Conservation (phyloP, 2,797 vertebrate species). For the Netta rufina region DNA sequence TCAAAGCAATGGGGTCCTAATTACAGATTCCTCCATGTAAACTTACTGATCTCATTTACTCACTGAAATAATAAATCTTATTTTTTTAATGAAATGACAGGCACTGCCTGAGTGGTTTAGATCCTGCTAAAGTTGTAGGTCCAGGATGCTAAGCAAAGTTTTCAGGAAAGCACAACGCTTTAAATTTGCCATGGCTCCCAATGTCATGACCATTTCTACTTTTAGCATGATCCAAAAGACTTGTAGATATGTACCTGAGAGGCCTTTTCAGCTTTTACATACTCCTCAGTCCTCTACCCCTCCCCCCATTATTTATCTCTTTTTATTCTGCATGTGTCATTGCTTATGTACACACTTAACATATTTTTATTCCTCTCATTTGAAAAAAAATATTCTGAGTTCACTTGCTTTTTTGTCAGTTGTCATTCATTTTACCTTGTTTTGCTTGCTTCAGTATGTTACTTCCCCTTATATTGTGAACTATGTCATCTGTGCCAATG, state of each 20-base stretch:
- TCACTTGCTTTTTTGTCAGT: conserved; percentile 77
- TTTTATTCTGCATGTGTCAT: conserved; percentile 61
- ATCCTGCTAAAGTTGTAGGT: not conserved
- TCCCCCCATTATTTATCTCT: conserved; percentile 61
- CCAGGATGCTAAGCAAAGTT: not conserved
- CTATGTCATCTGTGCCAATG: conserved; percentile 74
- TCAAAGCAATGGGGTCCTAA: not conserved
- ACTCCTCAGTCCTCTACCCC: not conserved
- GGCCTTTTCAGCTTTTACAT: not conserved
- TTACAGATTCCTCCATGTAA: not conserved
- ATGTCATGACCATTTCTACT: not conserved
- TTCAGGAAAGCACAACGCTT: not conserved
- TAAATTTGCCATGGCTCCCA: not conserved
- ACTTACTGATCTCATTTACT: not conserved
- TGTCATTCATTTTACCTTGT: conserved; percentile 78
- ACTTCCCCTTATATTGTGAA: conserved; percentile 72
- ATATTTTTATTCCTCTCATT: conserved; percentile 75
- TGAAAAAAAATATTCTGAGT: conserved; percentile 69
- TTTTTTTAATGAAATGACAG: conserved; percentile 21
- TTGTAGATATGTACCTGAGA: conserved; percentile 12
- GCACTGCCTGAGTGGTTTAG: not conserved
- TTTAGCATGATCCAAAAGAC: not conserved
- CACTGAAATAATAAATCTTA: not conserved
- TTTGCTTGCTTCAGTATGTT: conserved; percentile 76
- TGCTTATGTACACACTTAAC: conserved; percentile 68